Evolutionary conservation across 2,113 vertebrate genomes (phyloP).

Genomic region (Istiophorus platypterus): DNA sequence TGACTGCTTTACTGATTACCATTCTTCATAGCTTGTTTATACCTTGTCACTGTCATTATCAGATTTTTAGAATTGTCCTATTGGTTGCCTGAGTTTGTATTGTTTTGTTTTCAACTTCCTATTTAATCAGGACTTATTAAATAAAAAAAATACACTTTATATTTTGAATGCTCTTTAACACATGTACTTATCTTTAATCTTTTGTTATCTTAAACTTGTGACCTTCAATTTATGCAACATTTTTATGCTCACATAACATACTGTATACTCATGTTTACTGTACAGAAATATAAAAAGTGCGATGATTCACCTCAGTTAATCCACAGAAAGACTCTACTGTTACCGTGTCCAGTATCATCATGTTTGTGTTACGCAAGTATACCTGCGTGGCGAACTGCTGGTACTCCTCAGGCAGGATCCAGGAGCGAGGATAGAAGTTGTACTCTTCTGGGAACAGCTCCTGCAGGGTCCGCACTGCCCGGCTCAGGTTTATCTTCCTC

Average conservation of each 20-base stretch:
- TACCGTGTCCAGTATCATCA: not conserved
- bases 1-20: not conserved
- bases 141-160: too few relatives aligned
- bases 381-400: slow-evolving; percentile 92
- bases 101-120: too few relatives aligned
- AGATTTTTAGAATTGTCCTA: too few relatives aligned
- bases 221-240: not conserved
- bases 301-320: not conserved
- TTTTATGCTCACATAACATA: not conserved
- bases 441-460: slow-evolving; percentile 96
- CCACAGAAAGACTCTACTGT: not conserved
- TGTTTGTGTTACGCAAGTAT: not conserved
- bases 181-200: not conserved
- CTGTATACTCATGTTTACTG: not conserved
- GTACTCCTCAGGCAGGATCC: slow-evolving; percentile 96
- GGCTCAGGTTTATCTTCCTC: slow-evolving; percentile 93
- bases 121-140: too few relatives aligned
- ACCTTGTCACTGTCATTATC: too few relatives aligned
- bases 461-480: slow-evolving; percentile 93
- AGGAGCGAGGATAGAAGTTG: slow-evolving; percentile 97
- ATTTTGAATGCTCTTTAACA: too few relatives aligned
- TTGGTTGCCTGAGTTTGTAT: too few relatives aligned
- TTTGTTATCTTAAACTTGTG: not conserved
- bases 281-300: not conserved
- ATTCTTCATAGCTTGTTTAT: not conserved